A percentile compares a stretch with the other conserved stretches of the same genome.
phyloP scores from a whole-genome alignment of 2,113 vertebrate genomes.

The Lophius piscatorius region DNA sequence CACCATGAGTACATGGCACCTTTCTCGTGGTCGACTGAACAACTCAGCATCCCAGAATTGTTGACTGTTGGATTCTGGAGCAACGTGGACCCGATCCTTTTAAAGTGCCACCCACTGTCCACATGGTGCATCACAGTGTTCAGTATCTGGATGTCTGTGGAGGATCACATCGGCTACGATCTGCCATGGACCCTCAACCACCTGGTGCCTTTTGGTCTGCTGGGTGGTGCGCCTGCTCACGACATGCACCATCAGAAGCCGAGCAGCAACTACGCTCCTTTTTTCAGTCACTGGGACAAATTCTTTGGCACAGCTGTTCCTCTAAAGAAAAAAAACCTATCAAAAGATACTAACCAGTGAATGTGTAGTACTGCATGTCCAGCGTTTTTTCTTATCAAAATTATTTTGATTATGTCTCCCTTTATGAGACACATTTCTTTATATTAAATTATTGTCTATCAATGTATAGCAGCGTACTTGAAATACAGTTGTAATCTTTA shows the following conservation, averaged over 20 bases:
- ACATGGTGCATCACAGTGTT: slow-evolving; percentile 67
- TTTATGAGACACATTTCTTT: neutral
- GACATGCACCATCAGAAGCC: slow-evolving; percentile 80
- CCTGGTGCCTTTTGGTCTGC: slow-evolving; percentile 72
- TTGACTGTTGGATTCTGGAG: slow-evolving; percentile 77
- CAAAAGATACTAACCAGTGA: neutral
- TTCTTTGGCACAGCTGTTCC: slow-evolving; percentile 65
- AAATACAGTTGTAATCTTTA: too few relatives aligned
- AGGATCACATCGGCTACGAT: slow-evolving; percentile 80
- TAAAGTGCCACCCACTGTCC: slow-evolving; percentile 71
- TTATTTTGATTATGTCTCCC: neutral
- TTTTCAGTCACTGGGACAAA: slow-evolving; percentile 80
- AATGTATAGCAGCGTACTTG: too few relatives aligned
- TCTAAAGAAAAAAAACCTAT: slow-evolving; percentile 22
- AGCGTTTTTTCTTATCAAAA: neutral
- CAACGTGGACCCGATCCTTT: slow-evolving; percentile 69
- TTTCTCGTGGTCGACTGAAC: slow-evolving; percentile 75
- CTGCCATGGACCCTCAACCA: slow-evolving; percentile 71
- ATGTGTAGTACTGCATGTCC: slow-evolving; percentile 5
- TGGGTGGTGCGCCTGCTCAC: slow-evolving; percentile 74
- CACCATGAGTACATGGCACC: slow-evolving; percentile 73
- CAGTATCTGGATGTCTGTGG: slow-evolving; percentile 78
- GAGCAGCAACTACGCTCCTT: slow-evolving; percentile 75
- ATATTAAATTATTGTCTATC: neutral
- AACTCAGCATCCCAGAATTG: slow-evolving; percentile 74